phyloP scores from a whole-genome alignment of 2,113 vertebrate genomes.

The Microtus pennsylvanicus region DNA sequence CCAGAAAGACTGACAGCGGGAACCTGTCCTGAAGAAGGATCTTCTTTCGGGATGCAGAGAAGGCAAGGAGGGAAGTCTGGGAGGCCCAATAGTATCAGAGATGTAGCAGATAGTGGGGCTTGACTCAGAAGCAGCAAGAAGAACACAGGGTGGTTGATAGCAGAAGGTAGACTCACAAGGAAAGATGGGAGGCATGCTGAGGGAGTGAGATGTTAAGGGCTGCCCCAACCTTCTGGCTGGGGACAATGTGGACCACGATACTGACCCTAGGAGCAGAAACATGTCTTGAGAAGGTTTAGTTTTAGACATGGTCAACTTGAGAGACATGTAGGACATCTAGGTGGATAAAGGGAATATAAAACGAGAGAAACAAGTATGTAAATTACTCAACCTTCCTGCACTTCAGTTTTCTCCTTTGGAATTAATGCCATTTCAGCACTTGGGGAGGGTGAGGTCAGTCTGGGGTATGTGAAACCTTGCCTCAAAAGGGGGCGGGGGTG shows the following conservation, averaged over 20 bases:
- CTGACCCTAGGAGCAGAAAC: neutral
- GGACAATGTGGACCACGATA: neutral
- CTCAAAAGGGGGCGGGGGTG: neutral
- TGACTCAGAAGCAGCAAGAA: neutral
- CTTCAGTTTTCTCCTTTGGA: constrained; percentile 24
- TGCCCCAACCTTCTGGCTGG: neutral
- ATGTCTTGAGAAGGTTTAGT: neutral
- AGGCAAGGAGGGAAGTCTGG: neutral
- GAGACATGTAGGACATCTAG: neutral
- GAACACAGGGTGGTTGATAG: neutral
- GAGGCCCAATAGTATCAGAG: neutral
- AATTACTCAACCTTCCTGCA: neutral
- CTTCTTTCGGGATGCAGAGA: neutral
- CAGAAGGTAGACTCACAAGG: neutral
- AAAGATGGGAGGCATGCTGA: neutral
- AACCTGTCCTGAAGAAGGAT: neutral
- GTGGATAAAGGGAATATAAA: neutral
- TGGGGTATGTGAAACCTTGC: neutral
- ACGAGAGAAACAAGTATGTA: neutral
- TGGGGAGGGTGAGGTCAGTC: neutral
- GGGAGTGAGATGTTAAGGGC: neutral
- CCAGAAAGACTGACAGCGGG: neutral
- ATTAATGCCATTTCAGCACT: neutral
- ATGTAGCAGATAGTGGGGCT: neutral
- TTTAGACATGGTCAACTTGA: constrained; percentile 12